Evolutionary conservation across 2,113 vertebrate species (phyloP).

Genomic region (Numenius arquata): DNA sequence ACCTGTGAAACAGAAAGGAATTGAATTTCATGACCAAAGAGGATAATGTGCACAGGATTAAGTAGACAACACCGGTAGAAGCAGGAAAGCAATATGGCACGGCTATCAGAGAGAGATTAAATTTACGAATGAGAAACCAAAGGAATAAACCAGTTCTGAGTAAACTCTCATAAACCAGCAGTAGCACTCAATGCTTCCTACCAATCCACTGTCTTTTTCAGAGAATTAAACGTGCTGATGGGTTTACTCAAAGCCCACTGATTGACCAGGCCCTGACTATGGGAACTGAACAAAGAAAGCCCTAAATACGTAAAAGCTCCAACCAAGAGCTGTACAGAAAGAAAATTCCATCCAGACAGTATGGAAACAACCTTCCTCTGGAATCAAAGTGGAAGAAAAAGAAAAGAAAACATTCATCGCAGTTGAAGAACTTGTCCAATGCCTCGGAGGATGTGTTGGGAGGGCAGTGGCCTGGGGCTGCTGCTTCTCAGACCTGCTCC

Average conservation of each 20-base stretch:
- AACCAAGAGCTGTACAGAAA: background rate
- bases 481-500: background rate
- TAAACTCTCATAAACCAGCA: constrained; percentile 30
- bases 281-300: background rate
- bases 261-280: background rate
- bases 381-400: background rate
- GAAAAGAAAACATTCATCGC: background rate
- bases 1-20: constrained; percentile 56
- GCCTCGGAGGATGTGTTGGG: background rate
- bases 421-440: background rate
- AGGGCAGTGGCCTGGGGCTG: background rate
- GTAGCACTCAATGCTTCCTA: constrained; percentile 33
- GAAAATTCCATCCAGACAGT: background rate
- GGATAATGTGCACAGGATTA: constrained; percentile 35
- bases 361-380: background rate
- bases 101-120: background rate
- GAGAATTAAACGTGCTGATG: constrained; percentile 27
- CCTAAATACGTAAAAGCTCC: background rate
- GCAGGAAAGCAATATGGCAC: background rate
- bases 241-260: constrained; percentile 46
- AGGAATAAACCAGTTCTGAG: background rate
- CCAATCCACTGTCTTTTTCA: constrained; percentile 42
- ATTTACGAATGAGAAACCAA: constrained; percentile 28
- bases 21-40: constrained; percentile 41
- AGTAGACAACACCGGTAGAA: background rate